Evolutionary conservation across 2,888 invertebrate species (phyloP), one percentile per base, ranked within the genome.

Genomic region (Camponotus fellah): DNA sequence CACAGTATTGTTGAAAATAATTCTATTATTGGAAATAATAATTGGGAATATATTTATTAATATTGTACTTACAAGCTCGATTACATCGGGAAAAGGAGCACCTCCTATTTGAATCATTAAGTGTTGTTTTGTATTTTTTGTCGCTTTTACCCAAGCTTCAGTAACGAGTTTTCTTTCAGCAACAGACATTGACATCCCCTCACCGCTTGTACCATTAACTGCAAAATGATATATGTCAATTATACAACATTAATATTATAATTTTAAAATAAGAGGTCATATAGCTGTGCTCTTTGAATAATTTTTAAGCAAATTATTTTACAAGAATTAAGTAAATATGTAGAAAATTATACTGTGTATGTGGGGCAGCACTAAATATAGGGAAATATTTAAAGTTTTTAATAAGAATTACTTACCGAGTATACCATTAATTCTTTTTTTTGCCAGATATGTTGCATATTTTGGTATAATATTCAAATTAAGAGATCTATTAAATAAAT

Each of bases 151-250:
- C 97, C 97, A 97, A 56, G 96, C 96, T 92, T 97, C 96, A 0
- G 97, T 95, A 3, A 97, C 93, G 5, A 92, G 89, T 94, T 97
- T 97, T 69, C 98, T 95, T 94, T 98, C 98, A 0, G 94, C 93
- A 0, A 97, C 94, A 62, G 96, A 96, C 94, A 98, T 94, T 0
- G 96, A 96, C 90, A 96, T 96, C 0, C 97, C 97, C 95, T 98
- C 98, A 0, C 98, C 98, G 40, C 96, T 96, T 0, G 98, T 97
- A 14, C 98, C 98, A 94, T 97, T 97, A 8, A 98, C 98, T 98
- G 10, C 2, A 68, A 62, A n/a, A 68, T 53, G 32, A 53, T 4
- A 32, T 65, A 10, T 64, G 14, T 32, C 5, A 34, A 10, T 9
- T 14, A 60, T 37, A 26, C 9, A 66, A 66, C 21, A 26, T 40